Conservation (phyloP, 2,113 vertebrate genomes). For the Chaetura pelagica region DNA sequence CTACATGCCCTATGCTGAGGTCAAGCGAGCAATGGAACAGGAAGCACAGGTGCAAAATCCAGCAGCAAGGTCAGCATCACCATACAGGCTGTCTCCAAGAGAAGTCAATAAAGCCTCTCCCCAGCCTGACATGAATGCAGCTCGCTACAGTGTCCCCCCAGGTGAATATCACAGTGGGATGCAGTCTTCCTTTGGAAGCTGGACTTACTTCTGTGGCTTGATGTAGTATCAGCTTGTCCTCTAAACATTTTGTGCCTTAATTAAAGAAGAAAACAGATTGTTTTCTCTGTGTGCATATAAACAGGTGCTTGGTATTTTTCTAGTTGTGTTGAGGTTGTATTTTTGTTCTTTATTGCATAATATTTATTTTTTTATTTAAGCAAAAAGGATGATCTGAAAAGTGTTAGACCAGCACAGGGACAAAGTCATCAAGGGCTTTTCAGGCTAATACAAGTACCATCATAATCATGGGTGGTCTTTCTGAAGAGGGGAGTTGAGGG, state of each 20-base stretch:
- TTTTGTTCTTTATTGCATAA: not conserved
- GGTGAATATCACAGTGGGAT: constrained; percentile 75
- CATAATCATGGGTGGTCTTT: not conserved
- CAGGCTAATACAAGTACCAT: not conserved
- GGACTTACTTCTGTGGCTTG: not conserved
- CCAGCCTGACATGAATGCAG: constrained; percentile 81
- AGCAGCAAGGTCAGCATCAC: constrained; percentile 83
- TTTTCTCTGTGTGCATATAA: not conserved
- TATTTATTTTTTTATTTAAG: not conserved
- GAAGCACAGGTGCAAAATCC: constrained; percentile 79
- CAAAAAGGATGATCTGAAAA: not conserved
- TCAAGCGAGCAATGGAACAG: constrained; percentile 86
- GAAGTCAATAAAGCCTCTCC: constrained; percentile 86
- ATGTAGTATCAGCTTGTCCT: not conserved
- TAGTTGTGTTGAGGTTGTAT: not conserved
- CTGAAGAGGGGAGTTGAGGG: not conserved
- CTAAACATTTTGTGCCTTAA: not conserved
- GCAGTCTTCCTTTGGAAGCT: not conserved
- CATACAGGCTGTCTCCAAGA: constrained; percentile 86
- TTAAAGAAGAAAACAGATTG: not conserved
- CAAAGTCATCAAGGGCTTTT: not conserved
- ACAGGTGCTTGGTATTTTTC: not conserved
- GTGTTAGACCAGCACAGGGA: not conserved
- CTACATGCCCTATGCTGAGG: constrained; percentile 88
- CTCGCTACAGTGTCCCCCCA: constrained; percentile 88